A percentile compares a stretch with the other conserved stretches of the same genome.
These are phyloP conservation scores for Glyphotaelius pellucidus DNA, from an alignment of 2,888 invertebrate genomes.

Conservation along the genomic window DNA sequence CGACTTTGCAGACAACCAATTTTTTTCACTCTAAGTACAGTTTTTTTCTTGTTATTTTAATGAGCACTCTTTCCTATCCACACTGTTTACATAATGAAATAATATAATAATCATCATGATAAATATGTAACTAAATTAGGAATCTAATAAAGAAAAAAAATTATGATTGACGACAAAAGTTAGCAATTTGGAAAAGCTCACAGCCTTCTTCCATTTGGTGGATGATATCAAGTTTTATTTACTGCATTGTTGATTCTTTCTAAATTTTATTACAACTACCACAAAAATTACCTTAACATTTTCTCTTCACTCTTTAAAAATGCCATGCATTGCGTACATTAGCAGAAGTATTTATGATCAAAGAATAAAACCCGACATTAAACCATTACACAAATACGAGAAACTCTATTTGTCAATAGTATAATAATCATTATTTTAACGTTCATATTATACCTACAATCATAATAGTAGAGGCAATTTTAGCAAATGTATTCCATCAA, in stretches of 20 bases:
- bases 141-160: no score
- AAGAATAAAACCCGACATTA: not conserved
- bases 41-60: no score
- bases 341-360: not conserved
- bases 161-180: no score
- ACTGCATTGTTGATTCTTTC: not conserved
- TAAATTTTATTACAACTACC: not conserved
- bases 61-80: no score
- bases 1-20: no score
- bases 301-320: not conserved
- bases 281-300: not conserved
- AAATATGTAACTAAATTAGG: no score
- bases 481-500: no score
- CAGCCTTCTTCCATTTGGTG: not conserved
- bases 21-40: no score
- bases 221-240: not conserved
- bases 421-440: not conserved
- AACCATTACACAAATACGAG: not conserved
- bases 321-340: no score
- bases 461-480: no score
- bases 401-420: not conserved
- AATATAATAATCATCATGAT: no score
- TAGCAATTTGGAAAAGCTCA: not conserved
- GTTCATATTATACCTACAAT: not conserved
- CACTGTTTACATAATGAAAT: no score